Evolutionary conservation across 37 sponge, comb jelly and placozoan species (phyloP), one percentile per base, ranked within the genome.

Genomic region (Petrosia ficiformis): DNA sequence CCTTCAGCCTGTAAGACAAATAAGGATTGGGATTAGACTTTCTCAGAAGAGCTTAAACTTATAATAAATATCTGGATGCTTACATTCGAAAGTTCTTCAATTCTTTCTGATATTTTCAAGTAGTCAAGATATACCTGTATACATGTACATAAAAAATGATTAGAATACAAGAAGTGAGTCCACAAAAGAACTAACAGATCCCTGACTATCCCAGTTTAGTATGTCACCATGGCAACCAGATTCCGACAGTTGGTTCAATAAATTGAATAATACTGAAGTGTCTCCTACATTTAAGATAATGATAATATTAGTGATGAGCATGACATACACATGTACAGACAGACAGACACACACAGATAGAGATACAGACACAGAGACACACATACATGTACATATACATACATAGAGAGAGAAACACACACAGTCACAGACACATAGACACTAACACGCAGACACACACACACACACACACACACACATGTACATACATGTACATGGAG

Each of bases 141-240:
- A n/a, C n/a, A n/a, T n/a, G n/a, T n/a, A n/a, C n/a, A n/a, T 1
- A 40, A 31, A 1, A 66, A 33, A 34, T 25, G 28, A 59, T 61
- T n/a, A 59, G 28, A 5, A 11, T 24, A 59, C 33, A 3, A 22
- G 36, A 25, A 34, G 42, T 37, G n/a, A 39, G 32, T 25, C n/a
- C n/a, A n/a, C 21, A 14, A 54, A 57, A 31, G 5, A 22, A 59
- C 85, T 78, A 57, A 86, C 86, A 39, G 79, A 82, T n/a, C 91
- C 91, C 24, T 42, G 57, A 44, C 35, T 28, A 57, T 82, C 83
- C 91, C 91, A 90, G 70, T 66, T 42, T 39, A 72, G 73, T 1
- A 88, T 74, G 11, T 57, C 16, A 1, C 35, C 32, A 3, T 2
- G 1, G 28, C 32, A n/a, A 38, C 19, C 36, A n/a, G 61, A 48